These are phyloP conservation scores for cattle (Bos taurus) DNA, from an alignment of 2,113 vertebrate species.

Conservation along the genomic window ARS-UCD2.0 NC_037330.1:35679501-35680000, in stretches of 20 bases:
- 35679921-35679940: background rate
- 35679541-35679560: background rate
- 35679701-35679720: background rate
- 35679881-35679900: background rate
- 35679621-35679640: background rate
- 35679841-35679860: background rate
- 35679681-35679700: background rate
- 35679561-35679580: background rate
- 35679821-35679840: background rate
- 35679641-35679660: background rate
- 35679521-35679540: background rate
- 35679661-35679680: background rate
- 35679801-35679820: background rate
- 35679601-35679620: background rate
- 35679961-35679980: no score
- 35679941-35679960: background rate
- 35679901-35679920: background rate
- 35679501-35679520: background rate
- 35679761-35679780: background rate
- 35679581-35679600: background rate
- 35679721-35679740: background rate
- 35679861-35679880: background rate
- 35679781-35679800: background rate
- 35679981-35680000: no score
- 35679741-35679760: background rate